Percentiles rank a stretch among this genome's conserved stretches.
These are phyloP conservation scores for Eulemur rubriventer DNA, from an alignment of 2,797 vertebrate genomes.

Conservation along the genomic window DNA sequence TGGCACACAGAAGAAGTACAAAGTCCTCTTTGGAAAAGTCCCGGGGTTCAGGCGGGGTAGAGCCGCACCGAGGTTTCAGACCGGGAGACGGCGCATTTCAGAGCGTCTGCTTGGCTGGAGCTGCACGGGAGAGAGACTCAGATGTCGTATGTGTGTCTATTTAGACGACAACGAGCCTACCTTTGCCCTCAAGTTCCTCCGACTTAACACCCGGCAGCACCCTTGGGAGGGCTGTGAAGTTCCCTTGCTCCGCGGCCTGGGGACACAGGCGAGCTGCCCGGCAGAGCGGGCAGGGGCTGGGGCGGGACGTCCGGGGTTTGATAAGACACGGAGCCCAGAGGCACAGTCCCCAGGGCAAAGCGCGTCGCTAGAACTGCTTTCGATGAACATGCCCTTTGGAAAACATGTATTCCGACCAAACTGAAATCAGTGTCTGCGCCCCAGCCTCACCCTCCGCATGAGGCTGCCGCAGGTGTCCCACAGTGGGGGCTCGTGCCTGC, in stretches of 20 bases:
- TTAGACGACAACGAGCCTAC: no score
- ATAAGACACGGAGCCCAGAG: not conserved
- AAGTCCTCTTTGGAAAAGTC: not conserved
- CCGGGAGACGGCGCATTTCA: not conserved
- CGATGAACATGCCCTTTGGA: accelerated
- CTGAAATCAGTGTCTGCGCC: not conserved
- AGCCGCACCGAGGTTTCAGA: not conserved
- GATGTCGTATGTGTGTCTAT: accelerated
- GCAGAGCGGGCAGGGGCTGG: not conserved
- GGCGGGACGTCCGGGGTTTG: accelerated
- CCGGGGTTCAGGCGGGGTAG: not conserved
- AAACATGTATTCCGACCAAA: not conserved
- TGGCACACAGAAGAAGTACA: not conserved
- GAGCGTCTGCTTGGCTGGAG: not conserved
- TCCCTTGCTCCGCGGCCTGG: no score
- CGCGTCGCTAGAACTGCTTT: accelerated
- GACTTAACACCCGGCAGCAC: not conserved
- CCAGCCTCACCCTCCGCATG: accelerated
- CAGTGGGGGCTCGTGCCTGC: accelerated
- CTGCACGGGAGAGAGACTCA: not conserved
- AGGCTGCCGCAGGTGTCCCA: accelerated
- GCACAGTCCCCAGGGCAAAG: not conserved
- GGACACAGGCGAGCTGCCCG: not conserved
- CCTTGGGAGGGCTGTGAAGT: accelerated
- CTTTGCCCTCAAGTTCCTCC: not conserved